These are phyloP conservation scores for Callipepla californica DNA, from an alignment of 2,113 vertebrate species.

Conservation along the genomic window DNA sequence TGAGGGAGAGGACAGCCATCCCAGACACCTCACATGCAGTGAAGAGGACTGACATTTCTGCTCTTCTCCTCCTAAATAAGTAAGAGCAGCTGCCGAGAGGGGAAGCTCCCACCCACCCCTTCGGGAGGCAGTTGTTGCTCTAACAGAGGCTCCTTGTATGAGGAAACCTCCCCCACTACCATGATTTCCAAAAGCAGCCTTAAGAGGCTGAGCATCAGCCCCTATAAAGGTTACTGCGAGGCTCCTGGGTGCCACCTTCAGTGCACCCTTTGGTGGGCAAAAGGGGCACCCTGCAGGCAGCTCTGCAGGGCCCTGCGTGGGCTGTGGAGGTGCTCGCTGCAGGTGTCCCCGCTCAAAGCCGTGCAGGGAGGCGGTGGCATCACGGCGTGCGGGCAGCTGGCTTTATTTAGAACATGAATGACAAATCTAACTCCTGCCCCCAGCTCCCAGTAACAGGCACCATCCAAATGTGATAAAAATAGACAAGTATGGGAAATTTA, in stretches of 20 bases:
- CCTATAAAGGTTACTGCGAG: not conserved
- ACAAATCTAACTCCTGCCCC: conserved; percentile 16
- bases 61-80: not conserved
- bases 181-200: not conserved
- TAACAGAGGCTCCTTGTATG: conserved; percentile 50
- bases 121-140: conserved; percentile 50
- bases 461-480: conserved; percentile 12
- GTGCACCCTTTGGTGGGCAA: not conserved
- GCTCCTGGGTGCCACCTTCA: fast-evolving
- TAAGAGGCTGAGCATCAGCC: not conserved
- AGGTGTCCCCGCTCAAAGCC: not conserved
- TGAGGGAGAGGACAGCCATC: fast-evolving
- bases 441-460: not conserved
- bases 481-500: conserved; percentile 43
- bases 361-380: not conserved
- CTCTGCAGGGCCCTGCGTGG: fast-evolving
- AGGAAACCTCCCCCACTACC: not conserved
- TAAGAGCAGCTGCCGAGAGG: conserved; percentile 50
- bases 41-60: not conserved
- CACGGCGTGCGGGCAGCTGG: fast-evolving
- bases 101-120: not conserved
- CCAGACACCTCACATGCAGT: not conserved
- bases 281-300: not conserved
- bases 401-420: conserved; percentile 46
- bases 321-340: not conserved